Evolutionary conservation across 2,113 vertebrate species (phyloP).

Genomic region (Gopherus flavomarginatus): DNA sequence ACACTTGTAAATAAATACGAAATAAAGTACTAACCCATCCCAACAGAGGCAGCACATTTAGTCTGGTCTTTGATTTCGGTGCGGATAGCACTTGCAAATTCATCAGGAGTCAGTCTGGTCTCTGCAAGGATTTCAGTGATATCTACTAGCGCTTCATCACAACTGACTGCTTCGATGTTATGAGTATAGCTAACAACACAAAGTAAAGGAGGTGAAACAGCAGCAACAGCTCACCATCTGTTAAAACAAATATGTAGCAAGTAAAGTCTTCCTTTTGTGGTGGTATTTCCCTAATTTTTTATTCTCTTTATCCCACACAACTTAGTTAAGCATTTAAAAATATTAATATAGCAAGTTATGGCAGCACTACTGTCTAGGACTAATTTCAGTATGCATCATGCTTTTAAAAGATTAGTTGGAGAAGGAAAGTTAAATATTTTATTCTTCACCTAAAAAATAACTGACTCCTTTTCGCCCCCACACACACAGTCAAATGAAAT

Average conservation of each 20-base stretch:
- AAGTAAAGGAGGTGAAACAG: constrained; percentile 71
- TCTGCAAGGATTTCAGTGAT: constrained; percentile 90
- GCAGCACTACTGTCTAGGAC: background rate
- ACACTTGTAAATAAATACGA: background rate
- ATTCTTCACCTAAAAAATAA: background rate
- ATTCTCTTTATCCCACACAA: background rate
- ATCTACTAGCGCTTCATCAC: constrained; percentile 95
- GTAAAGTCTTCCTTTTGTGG: constrained; percentile 53
- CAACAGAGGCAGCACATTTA: constrained; percentile 93
- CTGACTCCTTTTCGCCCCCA: background rate
- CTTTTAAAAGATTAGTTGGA: constrained; percentile 6
- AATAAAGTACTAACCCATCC: constrained; percentile 87
- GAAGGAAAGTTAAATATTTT: background rate
- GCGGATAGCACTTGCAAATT: constrained; percentile 89
- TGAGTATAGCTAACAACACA: constrained; percentile 90
- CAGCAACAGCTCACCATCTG: constrained; percentile 54
- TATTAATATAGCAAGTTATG: background rate
- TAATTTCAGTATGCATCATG: background rate
- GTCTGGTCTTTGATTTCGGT: constrained; percentile 91
- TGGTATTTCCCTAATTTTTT: constrained; percentile 31
- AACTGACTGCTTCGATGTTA: constrained; percentile 97
- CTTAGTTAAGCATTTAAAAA: background rate
- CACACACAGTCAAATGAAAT: background rate
- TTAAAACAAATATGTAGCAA: constrained; percentile 50
- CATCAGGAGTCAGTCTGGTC: constrained; percentile 86